Percentiles rank a stretch among this genome's conserved stretches.
phyloP scores from a whole-genome alignment of 2,888 invertebrate genomes.

The Rotaria macrura region DNA sequence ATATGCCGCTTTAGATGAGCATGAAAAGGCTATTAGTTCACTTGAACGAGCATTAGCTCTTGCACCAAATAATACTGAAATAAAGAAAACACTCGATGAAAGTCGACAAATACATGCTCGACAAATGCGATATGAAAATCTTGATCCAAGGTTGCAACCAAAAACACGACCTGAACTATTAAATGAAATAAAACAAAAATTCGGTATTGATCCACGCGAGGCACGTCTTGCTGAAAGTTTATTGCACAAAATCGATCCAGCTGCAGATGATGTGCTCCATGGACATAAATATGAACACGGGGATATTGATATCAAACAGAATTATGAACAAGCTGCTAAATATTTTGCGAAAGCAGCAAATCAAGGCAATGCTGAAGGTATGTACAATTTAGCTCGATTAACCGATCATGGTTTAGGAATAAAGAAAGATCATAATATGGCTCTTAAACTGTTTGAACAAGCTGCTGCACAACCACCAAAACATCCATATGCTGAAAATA shows the following conservation, averaged over 20 bases:
- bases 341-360: conserved; percentile 21
- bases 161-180: not conserved
- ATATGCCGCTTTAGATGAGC: not conserved
- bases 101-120: not conserved
- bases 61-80: not conserved
- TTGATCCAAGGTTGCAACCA: not conserved
- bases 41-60: conserved; percentile 7
- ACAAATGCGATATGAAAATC: not conserved
- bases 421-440: conserved; percentile 6
- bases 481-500: not conserved
- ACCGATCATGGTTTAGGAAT: not conserved
- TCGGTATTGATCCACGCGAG: not conserved
- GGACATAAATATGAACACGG: conserved; percentile 11
- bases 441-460: conserved; percentile 10
- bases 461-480: conserved; percentile 4
- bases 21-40: not conserved
- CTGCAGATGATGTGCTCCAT: not conserved
- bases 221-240: not conserved
- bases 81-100: too few relatives aligned
- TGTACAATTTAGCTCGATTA: conserved; percentile 21
- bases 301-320: conserved; percentile 1
- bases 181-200: not conserved
- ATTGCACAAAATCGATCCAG: too few relatives aligned
- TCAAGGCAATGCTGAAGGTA: conserved; percentile 13
- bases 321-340: conserved; percentile 23